Evolutionary conservation across 2,888 invertebrate species (phyloP).

Genomic region (Nyleta sp.): DNA sequence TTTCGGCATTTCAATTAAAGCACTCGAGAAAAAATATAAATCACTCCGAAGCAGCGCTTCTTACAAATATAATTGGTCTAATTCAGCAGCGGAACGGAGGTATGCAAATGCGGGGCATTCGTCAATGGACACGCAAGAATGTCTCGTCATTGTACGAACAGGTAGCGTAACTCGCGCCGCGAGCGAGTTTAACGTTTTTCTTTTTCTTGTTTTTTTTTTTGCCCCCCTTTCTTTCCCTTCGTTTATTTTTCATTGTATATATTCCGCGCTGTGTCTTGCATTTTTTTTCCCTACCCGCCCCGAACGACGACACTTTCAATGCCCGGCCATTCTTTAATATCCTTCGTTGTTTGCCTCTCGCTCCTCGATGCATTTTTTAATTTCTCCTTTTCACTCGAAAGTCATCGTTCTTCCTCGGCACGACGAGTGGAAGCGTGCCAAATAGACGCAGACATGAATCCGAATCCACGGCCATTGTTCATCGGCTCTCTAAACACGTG

Average conservation of each 20-base stretch:
- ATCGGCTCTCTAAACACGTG: slow-evolving; percentile 56
- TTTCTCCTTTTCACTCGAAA: slow-evolving; percentile 52
- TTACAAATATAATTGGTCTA: slow-evolving; percentile 46
- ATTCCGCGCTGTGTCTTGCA: slow-evolving; percentile 35
- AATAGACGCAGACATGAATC: slow-evolving; percentile 53
- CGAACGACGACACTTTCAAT: slow-evolving; percentile 65
- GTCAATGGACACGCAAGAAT: slow-evolving; percentile 49
- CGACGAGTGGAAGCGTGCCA: slow-evolving; percentile 61
- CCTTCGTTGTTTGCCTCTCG: slow-evolving; percentile 54
- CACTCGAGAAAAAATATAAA: slow-evolving; percentile 45
- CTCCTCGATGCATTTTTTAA: slow-evolving; percentile 64
- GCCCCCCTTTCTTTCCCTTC: background rate
- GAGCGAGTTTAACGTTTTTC: background rate
- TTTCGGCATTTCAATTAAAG: slow-evolving; percentile 50
- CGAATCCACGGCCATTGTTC: slow-evolving; percentile 56
- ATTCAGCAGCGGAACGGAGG: slow-evolving; percentile 23
- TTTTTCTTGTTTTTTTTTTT: background rate
- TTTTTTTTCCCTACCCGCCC: slow-evolving; percentile 53
- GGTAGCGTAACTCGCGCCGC: background rate
- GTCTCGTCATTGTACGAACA: slow-evolving; percentile 37
- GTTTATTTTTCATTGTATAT: slow-evolving; percentile 40
- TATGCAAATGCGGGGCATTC: slow-evolving; percentile 41
- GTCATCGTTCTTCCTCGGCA: slow-evolving; percentile 50
- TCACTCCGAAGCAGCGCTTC: slow-evolving; percentile 25
- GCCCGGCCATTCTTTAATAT: slow-evolving; percentile 66